These are phyloP conservation scores for Oenanthe melanoleuca DNA, from an alignment of 2,113 vertebrate genomes.

Conservation along the genomic window DNA sequence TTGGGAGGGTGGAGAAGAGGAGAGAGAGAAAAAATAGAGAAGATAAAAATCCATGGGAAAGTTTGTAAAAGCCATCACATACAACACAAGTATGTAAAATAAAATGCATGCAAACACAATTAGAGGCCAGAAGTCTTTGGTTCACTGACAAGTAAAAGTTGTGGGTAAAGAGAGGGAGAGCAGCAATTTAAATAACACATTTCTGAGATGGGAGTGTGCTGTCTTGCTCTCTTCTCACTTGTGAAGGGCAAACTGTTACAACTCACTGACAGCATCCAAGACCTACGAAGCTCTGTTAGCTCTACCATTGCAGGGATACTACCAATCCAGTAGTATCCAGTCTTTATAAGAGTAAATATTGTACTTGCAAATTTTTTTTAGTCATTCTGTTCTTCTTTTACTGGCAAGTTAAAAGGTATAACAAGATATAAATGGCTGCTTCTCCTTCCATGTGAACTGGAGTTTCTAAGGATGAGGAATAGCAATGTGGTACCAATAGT, in stretches of 20 bases:
- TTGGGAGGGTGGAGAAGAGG: conserved; percentile 6
- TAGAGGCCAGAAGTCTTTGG: no score
- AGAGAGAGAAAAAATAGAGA: background rate
- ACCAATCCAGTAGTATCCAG: background rate
- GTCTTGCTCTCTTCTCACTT: background rate
- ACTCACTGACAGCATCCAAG: background rate
- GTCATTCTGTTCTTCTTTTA: background rate
- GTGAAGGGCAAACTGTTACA: background rate
- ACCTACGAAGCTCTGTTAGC: background rate
- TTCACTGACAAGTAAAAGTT: background rate
- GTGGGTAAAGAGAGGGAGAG: background rate
- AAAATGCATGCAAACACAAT: background rate
- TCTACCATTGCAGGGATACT: background rate
- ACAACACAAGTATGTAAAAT: background rate
- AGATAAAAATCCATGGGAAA: background rate
- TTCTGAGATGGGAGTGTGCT: background rate
- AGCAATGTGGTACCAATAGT: background rate
- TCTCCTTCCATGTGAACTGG: background rate
- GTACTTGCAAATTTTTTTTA: background rate
- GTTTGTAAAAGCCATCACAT: background rate
- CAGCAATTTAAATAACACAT: background rate
- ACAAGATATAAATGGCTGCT: background rate
- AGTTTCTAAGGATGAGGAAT: background rate
- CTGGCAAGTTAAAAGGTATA: background rate
- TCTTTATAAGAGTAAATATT: background rate